Conservation (phyloP, 2,113 vertebrate genomes). For the Scopus umbretta region DNA sequence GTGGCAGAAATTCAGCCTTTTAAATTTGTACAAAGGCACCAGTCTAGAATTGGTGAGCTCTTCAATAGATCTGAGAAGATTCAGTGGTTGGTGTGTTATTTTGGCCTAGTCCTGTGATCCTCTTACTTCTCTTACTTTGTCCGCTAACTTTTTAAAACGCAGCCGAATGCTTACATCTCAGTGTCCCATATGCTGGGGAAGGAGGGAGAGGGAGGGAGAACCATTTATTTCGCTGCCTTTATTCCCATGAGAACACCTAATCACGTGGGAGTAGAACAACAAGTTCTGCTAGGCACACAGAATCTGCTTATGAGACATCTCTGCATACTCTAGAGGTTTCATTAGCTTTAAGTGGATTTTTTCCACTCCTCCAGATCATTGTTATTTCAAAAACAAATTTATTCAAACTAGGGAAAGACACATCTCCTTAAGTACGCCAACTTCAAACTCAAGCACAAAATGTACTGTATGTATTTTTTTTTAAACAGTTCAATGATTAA, state of each 20-base stretch:
- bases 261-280: slow-evolving; percentile 59
- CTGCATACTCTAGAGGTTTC: slow-evolving; percentile 57
- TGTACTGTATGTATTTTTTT: neutral
- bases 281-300: slow-evolving; percentile 51
- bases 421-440: neutral
- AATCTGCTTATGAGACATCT: slow-evolving; percentile 49
- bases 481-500: neutral
- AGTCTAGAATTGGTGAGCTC: neutral
- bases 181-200: neutral
- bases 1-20: neutral
- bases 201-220: neutral
- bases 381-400: slow-evolving; percentile 58
- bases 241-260: slow-evolving; percentile 44
- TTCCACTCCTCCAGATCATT: slow-evolving; percentile 51
- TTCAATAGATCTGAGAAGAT: neutral
- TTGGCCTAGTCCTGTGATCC: neutral
- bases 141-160: neutral
- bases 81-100: neutral
- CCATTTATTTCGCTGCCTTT: slow-evolving; percentile 10
- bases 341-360: slow-evolving; percentile 44
- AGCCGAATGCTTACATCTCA: neutral
- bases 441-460: slow-evolving; percentile 16
- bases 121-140: neutral
- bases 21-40: neutral
- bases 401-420: slow-evolving; percentile 37